Evolutionary conservation across 2,797 vertebrate genomes (phyloP), one percentile per base, ranked within the genome.

Genomic region (Aulostomus chinensis): DNA sequence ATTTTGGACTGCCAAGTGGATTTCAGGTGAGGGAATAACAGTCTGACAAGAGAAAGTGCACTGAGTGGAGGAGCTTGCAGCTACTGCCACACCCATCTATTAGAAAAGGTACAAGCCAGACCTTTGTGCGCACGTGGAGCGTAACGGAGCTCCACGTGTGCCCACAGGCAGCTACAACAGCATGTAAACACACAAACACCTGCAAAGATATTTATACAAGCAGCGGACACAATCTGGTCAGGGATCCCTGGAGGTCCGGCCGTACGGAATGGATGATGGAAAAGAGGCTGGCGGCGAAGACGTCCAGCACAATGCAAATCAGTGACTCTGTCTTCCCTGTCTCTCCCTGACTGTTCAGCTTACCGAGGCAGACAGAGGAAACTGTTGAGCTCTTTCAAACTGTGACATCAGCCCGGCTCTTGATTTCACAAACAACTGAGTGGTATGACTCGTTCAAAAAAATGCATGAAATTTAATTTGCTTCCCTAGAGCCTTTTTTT

Each of bases 191-290:
- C n/a, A 47, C 31, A 60, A 24, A 45, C 34, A 26, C 40, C 49
- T 68, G 63, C 30, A 20, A 32, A 17, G 34, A 50, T 42, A 66
- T 77, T 62, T 71, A 33, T 48, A 57, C 58, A 52, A 9, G 78
- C 73, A 72, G 76, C 63, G 63, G 53, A 76, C 46, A 38, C 68
- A 76, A 57, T 81, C 50, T 73, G 70, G 70, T 58, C 63, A 50
- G 43, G 53, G 21, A n/a, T n/a, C n/a, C n/a, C n/a, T n/a, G n/a
- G n/a, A n/a, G n/a, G n/a, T n/a, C n/a, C n/a, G n/a, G n/a, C n/a
- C n/a, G n/a, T n/a, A n/a, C n/a, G n/a, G n/a, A n/a, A 17, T 77
- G 28, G 48, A 71, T 73, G 36, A 38, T 43, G 32, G 43, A 4
- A 9, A 30, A 56, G 29, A 34, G 45, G 49, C 39, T 62, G 24